Conservation (phyloP, 2,113 vertebrate genomes). For the Anoura caudifer region DNA sequence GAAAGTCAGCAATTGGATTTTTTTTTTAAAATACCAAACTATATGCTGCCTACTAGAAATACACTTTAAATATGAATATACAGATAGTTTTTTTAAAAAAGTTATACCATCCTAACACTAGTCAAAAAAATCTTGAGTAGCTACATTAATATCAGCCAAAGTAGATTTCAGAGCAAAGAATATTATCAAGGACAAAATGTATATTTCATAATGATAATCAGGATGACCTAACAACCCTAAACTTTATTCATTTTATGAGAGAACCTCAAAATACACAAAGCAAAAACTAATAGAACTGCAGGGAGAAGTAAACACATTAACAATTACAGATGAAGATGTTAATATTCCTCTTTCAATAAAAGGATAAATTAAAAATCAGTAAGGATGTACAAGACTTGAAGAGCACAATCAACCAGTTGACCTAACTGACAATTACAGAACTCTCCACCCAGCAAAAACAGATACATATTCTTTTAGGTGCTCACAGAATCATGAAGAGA, state of each 20-base stretch:
- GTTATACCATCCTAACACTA: background rate
- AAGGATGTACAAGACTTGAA: background rate
- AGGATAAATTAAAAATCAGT: background rate
- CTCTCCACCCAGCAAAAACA: background rate
- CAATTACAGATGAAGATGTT: background rate
- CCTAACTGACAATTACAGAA: background rate
- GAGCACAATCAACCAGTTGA: background rate
- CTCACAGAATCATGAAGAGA: background rate
- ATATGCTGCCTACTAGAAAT: background rate
- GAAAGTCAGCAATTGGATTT: background rate
- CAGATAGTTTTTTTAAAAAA: background rate
- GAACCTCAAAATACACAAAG: background rate
- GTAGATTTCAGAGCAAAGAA: background rate
- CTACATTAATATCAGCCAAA: background rate
- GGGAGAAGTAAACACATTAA: background rate
- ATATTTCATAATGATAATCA: background rate
- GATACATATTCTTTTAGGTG: background rate
- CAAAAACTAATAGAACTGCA: background rate
- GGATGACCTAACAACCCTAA: background rate
- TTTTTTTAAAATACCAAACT: background rate
- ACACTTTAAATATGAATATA: background rate
- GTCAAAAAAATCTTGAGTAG: background rate
- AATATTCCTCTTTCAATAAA: background rate
- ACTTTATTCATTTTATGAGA: background rate
- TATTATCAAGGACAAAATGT: background rate